These are phyloP conservation scores for Pristionchus maxplancki DNA, from an alignment of 2,888 invertebrate species.

Conservation along the genomic window DNA sequence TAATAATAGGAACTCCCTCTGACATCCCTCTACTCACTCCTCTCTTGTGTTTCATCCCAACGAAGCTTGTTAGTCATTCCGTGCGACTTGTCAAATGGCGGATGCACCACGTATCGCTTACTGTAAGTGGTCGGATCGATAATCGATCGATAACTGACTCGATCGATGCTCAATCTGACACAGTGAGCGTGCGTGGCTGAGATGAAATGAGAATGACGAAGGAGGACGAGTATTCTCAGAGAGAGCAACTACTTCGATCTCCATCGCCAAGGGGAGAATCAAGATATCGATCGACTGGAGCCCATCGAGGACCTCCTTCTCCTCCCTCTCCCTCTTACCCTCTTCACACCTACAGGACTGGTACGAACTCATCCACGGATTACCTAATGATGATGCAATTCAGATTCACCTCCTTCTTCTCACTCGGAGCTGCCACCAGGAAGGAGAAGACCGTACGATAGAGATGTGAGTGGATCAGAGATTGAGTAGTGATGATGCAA, in stretches of 20 bases:
- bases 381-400: neutral
- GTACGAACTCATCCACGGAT: constrained; percentile 18
- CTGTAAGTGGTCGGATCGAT: neutral
- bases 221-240: constrained; percentile 60
- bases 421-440: constrained; percentile 60
- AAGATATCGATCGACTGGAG: constrained; percentile 60
- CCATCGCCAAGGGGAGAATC: constrained; percentile 65
- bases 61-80: constrained; percentile 18
- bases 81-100: constrained; percentile 22
- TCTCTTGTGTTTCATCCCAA: constrained; percentile 37
- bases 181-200: constrained; percentile 21
- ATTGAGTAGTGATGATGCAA: neutral
- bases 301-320: constrained; percentile 52
- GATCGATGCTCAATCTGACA: neutral
- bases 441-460: constrained; percentile 30
- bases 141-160: constrained; percentile 17
- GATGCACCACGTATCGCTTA: neutral
- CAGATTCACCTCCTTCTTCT: constrained; percentile 67
- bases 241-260: constrained; percentile 74
- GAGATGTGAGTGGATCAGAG: constrained; percentile 20
- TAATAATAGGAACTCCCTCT: constrained; percentile 11
- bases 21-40: neutral
- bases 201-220: neutral
- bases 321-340: constrained; percentile 65
- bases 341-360: constrained; percentile 61